These are phyloP conservation scores for Ferdinandea cuprea DNA, from an alignment of 2,888 invertebrate genomes.

Conservation along the genomic window DNA sequence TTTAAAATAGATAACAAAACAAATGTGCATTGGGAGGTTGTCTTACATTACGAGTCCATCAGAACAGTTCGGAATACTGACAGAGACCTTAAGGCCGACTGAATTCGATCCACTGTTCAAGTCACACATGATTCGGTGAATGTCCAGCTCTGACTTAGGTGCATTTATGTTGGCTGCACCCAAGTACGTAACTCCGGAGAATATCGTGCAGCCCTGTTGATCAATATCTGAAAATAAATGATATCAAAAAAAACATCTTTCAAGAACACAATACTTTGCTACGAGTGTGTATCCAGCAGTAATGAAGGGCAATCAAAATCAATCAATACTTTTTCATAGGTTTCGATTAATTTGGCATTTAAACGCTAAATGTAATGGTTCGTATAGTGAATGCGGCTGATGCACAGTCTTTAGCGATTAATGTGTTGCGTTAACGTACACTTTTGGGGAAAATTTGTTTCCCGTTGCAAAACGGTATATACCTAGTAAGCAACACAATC, in stretches of 20 bases:
- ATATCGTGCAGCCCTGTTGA: slow-evolving; percentile 95
- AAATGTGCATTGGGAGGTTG: not conserved
- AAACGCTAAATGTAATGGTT: slow-evolving; percentile 2
- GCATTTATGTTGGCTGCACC: slow-evolving; percentile 96
- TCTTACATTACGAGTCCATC: slow-evolving; percentile 96
- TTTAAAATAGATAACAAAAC: not conserved
- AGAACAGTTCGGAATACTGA: slow-evolving; percentile 95
- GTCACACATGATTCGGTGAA: slow-evolving; percentile 96
- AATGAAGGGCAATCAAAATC: slow-evolving; percentile 59
- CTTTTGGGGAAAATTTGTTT: not conserved
- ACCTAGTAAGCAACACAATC: too few relatives aligned
- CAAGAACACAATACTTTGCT: not conserved
- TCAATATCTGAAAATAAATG: slow-evolving; percentile 89
- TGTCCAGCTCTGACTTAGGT: slow-evolving; percentile 95
- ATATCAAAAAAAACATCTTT: slow-evolving; percentile 34
- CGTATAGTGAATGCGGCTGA: not conserved
- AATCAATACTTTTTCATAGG: slow-evolving; percentile 28
- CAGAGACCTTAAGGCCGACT: slow-evolving; percentile 92
- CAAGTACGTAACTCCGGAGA: slow-evolving; percentile 96
- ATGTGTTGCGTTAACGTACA: not conserved
- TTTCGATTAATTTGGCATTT: slow-evolving; percentile 33
- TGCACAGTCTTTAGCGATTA: not conserved
- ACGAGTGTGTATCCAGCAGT: slow-evolving; percentile 1
- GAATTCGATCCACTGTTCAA: slow-evolving; percentile 89
- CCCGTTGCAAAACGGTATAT: too few relatives aligned